Evolutionary conservation across 2,797 vertebrate genomes (phyloP).

Genomic region (Eupleurogrammus muticus): DNA sequence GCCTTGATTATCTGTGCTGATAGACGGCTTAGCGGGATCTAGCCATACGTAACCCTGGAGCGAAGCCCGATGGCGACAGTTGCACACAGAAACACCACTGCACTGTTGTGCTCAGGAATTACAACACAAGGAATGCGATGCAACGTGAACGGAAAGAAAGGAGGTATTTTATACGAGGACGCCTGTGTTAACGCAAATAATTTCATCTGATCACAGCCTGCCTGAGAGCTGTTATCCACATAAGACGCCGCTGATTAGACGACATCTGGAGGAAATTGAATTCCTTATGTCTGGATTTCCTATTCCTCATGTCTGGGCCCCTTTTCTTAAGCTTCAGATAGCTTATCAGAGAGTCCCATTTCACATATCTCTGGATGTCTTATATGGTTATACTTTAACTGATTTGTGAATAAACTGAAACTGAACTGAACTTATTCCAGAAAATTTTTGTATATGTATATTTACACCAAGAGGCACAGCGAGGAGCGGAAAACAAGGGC

Average conservation of each 20-base stretch:
- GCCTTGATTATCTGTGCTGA: conserved; percentile 47
- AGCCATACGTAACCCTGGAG: not conserved
- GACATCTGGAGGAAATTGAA: conserved; percentile 34
- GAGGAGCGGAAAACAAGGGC: conserved; percentile 26
- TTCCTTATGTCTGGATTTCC: not conserved
- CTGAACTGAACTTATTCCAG: not conserved
- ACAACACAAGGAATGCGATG: not conserved
- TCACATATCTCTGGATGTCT: no score
- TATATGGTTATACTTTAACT: no score
- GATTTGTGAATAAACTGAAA: no score
- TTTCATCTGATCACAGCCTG: conserved; percentile 87
- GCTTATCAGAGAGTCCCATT: no score
- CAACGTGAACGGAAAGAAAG: not conserved
- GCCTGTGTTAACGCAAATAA: not conserved
- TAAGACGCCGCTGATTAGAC: conserved; percentile 85
- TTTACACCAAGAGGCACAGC: conserved; percentile 28
- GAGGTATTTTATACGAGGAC: not conserved
- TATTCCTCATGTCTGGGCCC: no score
- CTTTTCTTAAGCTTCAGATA: no score
- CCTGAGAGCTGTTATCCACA: conserved; percentile 90
- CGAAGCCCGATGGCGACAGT: conserved; percentile 1
- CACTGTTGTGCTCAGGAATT: not conserved
- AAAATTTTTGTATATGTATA: conserved; percentile 9
- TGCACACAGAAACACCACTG: not conserved
- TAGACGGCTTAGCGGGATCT: conserved; percentile 16